A percentile compares a stretch with the other conserved stretches of the same genome.
phyloP scores from a whole-genome alignment of 2,113 vertebrate species.

The Polypterus bichir region DNA sequence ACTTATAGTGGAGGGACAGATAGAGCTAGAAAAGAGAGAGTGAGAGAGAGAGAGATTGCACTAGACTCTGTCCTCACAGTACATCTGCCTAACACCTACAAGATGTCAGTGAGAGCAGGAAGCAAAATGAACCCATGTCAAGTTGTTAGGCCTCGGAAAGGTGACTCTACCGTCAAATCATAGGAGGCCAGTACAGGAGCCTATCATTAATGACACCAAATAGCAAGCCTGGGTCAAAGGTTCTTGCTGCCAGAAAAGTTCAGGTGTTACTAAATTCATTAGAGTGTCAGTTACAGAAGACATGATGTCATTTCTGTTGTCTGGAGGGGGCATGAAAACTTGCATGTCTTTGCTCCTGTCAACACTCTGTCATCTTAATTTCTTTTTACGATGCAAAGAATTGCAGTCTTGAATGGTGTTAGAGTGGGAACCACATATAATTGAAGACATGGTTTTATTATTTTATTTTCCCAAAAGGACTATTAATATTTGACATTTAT shows the following conservation, averaged over 20 bases:
- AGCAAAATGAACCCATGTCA: conserved; percentile 83
- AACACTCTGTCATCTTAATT: conserved; percentile 79
- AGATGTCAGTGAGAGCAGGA: conserved; percentile 64
- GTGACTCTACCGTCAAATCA: conserved; percentile 64
- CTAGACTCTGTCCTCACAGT: conserved; percentile 42
- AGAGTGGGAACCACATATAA: conserved; percentile 47
- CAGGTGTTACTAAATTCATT: conserved; percentile 93
- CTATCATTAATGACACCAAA: conserved; percentile 76
- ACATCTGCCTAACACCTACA: conserved; percentile 63
- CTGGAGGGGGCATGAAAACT: conserved; percentile 59
- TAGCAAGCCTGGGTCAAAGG: conserved; percentile 67
- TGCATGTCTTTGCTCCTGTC: conserved; percentile 71
- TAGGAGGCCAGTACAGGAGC: conserved; percentile 55
- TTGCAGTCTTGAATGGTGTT: conserved; percentile 60
- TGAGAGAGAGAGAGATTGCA: conserved; percentile 34
- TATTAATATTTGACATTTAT: conserved; percentile 68
- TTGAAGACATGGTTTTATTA: conserved; percentile 29
- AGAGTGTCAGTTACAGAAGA: conserved; percentile 69
- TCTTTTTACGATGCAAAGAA: conserved; percentile 54
- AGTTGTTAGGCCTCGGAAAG: conserved; percentile 70
- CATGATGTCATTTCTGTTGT: conserved; percentile 70
- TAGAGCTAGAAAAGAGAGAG: conserved; percentile 19
- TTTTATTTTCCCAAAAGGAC: conserved; percentile 51
- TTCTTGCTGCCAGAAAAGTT: conserved; percentile 67
- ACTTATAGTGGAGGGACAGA: conserved; percentile 36